Base-by-base conservation (phyloP, 2,797 vertebrate species). In the Atherinosoma microstoma region DNA sequence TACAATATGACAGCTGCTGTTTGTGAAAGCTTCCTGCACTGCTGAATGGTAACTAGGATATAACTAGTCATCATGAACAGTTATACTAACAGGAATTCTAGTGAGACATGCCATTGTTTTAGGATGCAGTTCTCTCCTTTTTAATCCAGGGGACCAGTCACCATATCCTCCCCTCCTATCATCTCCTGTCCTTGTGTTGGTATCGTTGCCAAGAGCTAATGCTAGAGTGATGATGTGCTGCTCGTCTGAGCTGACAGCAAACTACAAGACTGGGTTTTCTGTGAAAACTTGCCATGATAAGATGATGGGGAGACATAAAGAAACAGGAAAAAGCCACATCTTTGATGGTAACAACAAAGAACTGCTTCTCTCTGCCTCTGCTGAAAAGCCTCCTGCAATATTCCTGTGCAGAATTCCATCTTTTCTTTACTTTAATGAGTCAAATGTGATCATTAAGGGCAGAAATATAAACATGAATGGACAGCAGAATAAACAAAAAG, bases 201-300 rank as follows among this genome's bases (percentile, higher is more conserved):
- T 76, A n/a, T 64, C 40, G 67, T 76, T 80, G 71, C 76, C 78
- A 12, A n/a, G 32, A 75, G 80, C 70, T 62, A 45, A 58, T 65
- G 57, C 53, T 67, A 59, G 69, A 71, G 32, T 62, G 62, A 83
- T 69, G 80, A 73, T 58, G 63, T 58, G 62, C 51, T 35, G 59
- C 61, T 75, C 61, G 85, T 85, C 51, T 65, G 69, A 86, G 75
- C 76, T 81, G 83, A 84, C 71, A 84, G 36, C 22, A 59, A 61
- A 82, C 75, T 58, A 79, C 73, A 59, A 13, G 36, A 49, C 72
- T 75, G 0, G 0, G 71, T 76, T 88, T 75, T 1, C 36, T 74
- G 75, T 72, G 62, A 83, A 76, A 69, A 22, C 70, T 67, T 70
- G 75, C 73, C 79, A 76, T 49, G 75, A 81, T 74, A 58, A 77